These are phyloP conservation scores for Myotis pilosus DNA, from an alignment of 2,797 vertebrate species.

Conservation along the genomic window DNA sequence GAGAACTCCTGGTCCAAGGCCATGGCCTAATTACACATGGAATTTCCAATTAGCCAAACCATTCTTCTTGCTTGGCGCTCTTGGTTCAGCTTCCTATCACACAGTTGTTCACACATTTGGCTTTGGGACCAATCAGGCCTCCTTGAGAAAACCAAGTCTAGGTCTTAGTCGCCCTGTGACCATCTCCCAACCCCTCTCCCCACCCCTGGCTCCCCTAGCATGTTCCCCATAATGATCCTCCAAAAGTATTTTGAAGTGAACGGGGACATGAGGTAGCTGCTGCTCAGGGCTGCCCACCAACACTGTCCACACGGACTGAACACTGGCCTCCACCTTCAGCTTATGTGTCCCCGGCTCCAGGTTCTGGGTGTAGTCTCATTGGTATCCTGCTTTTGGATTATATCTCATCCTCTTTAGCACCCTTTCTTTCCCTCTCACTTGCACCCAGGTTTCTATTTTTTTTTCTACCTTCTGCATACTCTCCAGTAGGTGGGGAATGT, in stretches of 20 bases:
- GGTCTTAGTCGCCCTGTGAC: neutral
- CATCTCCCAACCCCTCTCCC: neutral
- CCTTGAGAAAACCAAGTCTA: neutral
- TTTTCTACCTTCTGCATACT: neutral
- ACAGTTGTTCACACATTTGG: neutral
- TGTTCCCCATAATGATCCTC: neutral
- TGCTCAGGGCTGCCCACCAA: neutral
- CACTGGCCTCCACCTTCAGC: neutral
- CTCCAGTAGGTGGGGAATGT: neutral
- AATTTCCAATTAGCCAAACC: neutral
- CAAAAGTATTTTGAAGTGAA: neutral
- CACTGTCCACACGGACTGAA: accelerated
- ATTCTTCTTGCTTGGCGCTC: neutral
- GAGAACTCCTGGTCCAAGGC: neutral
- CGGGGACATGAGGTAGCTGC: accelerated
- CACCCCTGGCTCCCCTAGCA: neutral
- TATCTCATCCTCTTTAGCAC: neutral
- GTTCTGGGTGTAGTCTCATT: neutral
- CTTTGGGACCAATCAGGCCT: neutral
- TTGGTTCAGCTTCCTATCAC: neutral
- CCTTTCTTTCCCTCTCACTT: neutral
- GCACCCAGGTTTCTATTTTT: neutral
- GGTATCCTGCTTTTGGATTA: neutral
- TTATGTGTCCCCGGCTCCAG: neutral
- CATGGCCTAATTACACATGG: accelerated